Conservation (phyloP, 2,113 vertebrate species). For the Oxyura jamaicensis region DNA sequence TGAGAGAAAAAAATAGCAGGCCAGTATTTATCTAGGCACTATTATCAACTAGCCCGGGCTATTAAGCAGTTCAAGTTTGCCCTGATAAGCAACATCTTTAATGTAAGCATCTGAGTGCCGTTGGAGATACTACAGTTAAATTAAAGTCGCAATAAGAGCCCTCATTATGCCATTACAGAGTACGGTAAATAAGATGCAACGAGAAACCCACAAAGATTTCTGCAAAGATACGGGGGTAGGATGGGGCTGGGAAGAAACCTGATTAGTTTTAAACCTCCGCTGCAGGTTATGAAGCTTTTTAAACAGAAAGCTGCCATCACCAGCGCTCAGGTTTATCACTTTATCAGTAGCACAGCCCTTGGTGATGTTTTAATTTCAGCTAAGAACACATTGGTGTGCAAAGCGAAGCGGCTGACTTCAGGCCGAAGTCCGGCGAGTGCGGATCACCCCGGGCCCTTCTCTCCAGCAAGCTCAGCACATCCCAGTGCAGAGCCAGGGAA, state of each 20-base stretch:
- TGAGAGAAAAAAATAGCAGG: background rate
- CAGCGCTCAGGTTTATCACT: background rate
- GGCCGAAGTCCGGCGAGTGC: too few relatives aligned
- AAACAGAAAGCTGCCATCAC: background rate
- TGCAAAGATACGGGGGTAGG: background rate
- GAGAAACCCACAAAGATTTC: constrained; percentile 32
- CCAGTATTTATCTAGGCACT: background rate
- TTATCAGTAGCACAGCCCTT: background rate
- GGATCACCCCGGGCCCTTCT: too few relatives aligned
- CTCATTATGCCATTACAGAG: constrained; percentile 43
- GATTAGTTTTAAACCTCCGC: background rate
- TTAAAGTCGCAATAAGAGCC: constrained; percentile 41
- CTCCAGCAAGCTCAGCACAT: background rate
- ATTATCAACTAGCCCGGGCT: constrained; percentile 26
- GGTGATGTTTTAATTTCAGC: background rate
- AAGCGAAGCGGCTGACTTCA: background rate
- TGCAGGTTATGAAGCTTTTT: background rate
- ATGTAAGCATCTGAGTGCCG: background rate
- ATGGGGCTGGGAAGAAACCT: background rate
- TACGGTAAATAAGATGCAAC: constrained; percentile 4
- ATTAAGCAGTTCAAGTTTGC: constrained; percentile 26
- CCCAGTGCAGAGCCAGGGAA: too few relatives aligned
- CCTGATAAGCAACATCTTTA: constrained; percentile 57
- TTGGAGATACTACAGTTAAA: constrained; percentile 31
- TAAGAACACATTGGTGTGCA: background rate